Evolutionary conservation across 2,797 vertebrate species (phyloP), one percentile per base, ranked within the genome.

Genomic region (Hapalemur alaotrensis): DNA sequence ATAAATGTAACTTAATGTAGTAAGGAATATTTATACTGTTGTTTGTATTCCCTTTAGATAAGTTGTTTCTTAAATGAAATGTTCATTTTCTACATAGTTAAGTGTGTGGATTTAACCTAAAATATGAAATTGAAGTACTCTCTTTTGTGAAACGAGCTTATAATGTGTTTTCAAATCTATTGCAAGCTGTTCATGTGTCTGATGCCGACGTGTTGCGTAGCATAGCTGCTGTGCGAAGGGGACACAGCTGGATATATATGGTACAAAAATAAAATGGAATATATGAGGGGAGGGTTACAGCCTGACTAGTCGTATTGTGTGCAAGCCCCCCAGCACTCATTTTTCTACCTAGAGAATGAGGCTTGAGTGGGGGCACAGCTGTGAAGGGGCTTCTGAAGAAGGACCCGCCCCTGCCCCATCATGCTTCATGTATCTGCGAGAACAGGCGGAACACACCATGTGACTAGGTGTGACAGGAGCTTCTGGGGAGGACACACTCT

Each of bases 1-100:
- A 80, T 52, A 41, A 5, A n/a, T 89, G 3, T 81, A 61, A 91
- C 73, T 83, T 81, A 73, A 72, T 80, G 15, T 38, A 35, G 15
- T 87, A 59, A 91, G 46, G 6, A 73, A 12, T 87, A 69, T 46
- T 92, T 69, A 52, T 75, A 70, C 6, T 90, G 35, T 69, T 87
- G 3, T 91, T 95, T 86, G 48, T 95, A 75, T 52, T 89, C 22
- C 8, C 43, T 80, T 7, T 70, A 73, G 20, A 41, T 93, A 85
- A 87, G 35, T 92, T 70, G 30, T 83, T 95, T 93, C 50, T 87
- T 93, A 82, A 78, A 82, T 78, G 80, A 94, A 81, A 59, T 69
- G 30, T 20, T 95, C 23, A 83, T 87, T 95, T 70, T 80, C 83
- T 88, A 15, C 25, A 4, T 82, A 76, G 22, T n/a, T n/a, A 57